Percentiles rank a stretch among this genome's conserved stretches.
These are phyloP conservation scores for Acrobasis repandana DNA, from an alignment of 2,888 invertebrate species.

Conservation along the genomic window DNA sequence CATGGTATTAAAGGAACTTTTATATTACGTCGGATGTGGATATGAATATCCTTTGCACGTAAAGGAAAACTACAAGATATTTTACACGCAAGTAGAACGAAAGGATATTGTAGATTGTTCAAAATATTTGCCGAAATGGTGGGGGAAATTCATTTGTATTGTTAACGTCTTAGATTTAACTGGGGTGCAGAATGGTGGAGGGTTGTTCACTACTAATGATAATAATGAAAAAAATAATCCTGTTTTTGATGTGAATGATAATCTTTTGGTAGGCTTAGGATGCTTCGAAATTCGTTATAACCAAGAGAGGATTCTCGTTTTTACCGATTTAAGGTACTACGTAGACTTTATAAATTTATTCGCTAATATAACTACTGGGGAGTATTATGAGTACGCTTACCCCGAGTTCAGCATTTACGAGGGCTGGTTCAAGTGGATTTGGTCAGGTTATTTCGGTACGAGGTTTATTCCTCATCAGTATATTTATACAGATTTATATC, in stretches of 20 bases:
- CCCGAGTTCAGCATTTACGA: slow-evolving; percentile 46
- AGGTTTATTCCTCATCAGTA: too few relatives aligned
- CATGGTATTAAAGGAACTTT: background rate
- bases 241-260: background rate
- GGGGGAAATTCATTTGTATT: slow-evolving; percentile 63
- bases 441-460: too few relatives aligned
- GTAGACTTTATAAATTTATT: slow-evolving; percentile 34
- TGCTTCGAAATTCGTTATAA: slow-evolving; percentile 64
- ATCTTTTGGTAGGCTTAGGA: slow-evolving; percentile 44
- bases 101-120: slow-evolving; percentile 47
- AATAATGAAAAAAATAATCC: background rate
- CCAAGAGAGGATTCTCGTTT: slow-evolving; percentile 52
- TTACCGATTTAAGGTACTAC: slow-evolving; percentile 62
- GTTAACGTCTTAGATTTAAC: slow-evolving; percentile 37
- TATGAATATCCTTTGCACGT: slow-evolving; percentile 46
- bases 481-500: too few relatives aligned
- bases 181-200: slow-evolving; percentile 55
- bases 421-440: background rate
- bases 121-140: slow-evolving; percentile 54
- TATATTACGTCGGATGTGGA: slow-evolving; percentile 50
- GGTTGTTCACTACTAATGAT: slow-evolving; percentile 31
- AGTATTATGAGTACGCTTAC: slow-evolving; percentile 64
- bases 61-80: slow-evolving; percentile 55
- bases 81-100: slow-evolving; percentile 26
- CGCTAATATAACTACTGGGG: slow-evolving; percentile 37